These are phyloP conservation scores for Sphaerophoria taeniata DNA, from an alignment of 2,888 invertebrate species.

Conservation along the genomic window DNA sequence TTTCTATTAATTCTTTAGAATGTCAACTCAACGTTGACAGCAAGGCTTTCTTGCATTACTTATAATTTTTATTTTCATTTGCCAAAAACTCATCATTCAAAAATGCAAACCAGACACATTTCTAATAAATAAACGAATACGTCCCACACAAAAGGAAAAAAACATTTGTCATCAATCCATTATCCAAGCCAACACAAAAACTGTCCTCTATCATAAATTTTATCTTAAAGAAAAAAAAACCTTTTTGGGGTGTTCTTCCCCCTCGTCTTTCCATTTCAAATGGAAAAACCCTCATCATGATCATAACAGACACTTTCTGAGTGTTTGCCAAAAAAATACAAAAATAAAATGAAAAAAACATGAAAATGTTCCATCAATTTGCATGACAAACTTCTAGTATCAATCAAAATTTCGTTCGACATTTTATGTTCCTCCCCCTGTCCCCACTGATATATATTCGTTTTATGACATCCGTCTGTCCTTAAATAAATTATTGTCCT, in stretches of 20 bases:
- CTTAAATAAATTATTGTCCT: constrained; percentile 44
- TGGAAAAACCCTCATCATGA: constrained; percentile 54
- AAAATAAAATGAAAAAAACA: not conserved
- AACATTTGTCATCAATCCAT: constrained; percentile 32
- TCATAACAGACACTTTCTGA: constrained; percentile 29
- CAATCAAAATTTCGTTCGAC: constrained; percentile 67
- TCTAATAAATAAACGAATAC: constrained; percentile 16
- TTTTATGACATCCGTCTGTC: constrained; percentile 42
- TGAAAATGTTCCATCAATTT: constrained; percentile 70
- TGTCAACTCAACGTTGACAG: too few relatives aligned
- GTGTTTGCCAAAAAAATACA: constrained; percentile 9
- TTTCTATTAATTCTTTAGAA: too few relatives aligned
- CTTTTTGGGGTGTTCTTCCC: constrained; percentile 26
- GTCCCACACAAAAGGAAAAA: not conserved
- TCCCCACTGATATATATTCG: not conserved
- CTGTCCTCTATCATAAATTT: constrained; percentile 55
- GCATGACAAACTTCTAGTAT: constrained; percentile 73
- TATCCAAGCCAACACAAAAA: not conserved
- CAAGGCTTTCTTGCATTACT: too few relatives aligned
- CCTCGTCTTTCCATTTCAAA: not conserved
- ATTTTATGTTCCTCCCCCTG: constrained; percentile 1
- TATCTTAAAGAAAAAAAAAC: constrained; percentile 34
- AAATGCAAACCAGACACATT: not conserved
- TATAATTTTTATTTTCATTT: not conserved
- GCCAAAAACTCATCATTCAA: not conserved